Conservation (phyloP, 64 coral and sea anemone species). For the Montipora sp. region DNA sequence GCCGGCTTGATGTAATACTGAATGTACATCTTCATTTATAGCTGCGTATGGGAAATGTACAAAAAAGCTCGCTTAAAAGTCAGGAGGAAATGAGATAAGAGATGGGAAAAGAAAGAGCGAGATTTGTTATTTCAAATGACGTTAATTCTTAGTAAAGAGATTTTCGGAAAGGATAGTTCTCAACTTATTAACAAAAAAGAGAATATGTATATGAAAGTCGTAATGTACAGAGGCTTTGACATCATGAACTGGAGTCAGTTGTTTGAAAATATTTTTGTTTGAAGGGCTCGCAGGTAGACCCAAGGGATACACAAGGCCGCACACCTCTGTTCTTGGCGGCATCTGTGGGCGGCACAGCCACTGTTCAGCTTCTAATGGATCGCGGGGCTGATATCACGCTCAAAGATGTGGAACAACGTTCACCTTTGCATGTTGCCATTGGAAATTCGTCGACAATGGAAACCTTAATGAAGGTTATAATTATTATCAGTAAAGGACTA, state of each 20-base stretch:
- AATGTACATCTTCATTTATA: no score
- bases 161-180: no score
- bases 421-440: conserved; percentile 78
- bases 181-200: no score
- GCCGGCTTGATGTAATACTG: no score
- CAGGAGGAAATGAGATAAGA: no score
- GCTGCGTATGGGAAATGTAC: no score
- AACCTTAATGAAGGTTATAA: conserved; percentile 68
- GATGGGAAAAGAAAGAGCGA: no score
- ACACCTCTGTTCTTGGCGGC: conserved; percentile 80
- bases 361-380: conserved; percentile 77
- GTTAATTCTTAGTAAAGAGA: no score
- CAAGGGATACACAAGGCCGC: conserved; percentile 54
- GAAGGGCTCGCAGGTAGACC: conserved; percentile 67
- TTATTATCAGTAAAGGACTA: background rate
- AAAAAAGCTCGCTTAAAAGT: no score
- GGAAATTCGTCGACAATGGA: conserved; percentile 67
- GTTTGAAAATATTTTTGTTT: background rate
- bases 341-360: conserved; percentile 74
- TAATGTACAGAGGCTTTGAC: no score
- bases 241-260: background rate
- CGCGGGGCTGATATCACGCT: conserved; percentile 77
- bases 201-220: no score
- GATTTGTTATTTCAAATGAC: no score
- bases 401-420: conserved; percentile 75